These are phyloP conservation scores for Adelognathus sp. DNA, from an alignment of 2,888 invertebrate species.

Conservation along the genomic window DNA sequence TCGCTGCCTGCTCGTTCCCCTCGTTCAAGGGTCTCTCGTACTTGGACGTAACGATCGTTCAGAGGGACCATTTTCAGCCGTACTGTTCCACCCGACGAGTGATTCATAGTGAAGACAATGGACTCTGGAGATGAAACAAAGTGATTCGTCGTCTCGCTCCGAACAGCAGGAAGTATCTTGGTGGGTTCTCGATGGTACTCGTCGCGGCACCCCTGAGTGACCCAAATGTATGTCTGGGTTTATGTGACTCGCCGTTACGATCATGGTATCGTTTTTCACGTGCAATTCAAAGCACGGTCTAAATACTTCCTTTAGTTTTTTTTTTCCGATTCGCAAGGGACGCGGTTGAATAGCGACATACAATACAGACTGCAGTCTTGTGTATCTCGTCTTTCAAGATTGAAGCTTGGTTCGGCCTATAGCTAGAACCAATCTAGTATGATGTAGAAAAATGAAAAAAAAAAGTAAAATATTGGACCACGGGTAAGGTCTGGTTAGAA, in stretches of 20 bases:
- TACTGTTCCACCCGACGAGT: constrained; percentile 4
- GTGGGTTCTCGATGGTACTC: constrained; percentile 7
- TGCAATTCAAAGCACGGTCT: not conserved
- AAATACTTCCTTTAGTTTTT: not conserved
- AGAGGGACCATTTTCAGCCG: constrained; percentile 16
- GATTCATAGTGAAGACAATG: constrained; percentile 31
- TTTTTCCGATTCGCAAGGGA: not conserved
- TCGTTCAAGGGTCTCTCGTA: constrained; percentile 4
- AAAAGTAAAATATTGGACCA: not conserved
- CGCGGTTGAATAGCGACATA: not conserved
- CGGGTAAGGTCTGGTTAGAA: not conserved
- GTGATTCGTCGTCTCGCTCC: constrained; percentile 7
- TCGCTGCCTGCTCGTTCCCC: not conserved
- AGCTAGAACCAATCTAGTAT: too few relatives aligned
- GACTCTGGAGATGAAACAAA: constrained; percentile 16
- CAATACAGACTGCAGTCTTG: not conserved
- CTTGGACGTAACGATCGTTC: constrained; percentile 15
- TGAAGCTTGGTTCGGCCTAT: not conserved
- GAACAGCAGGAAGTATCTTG: constrained; percentile 8
- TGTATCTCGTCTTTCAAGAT: not conserved
- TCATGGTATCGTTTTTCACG: not conserved
- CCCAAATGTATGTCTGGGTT: constrained; percentile 20
- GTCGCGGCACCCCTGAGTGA: constrained; percentile 8
- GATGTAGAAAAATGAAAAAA: too few relatives aligned
- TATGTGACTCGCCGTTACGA: not conserved